Percentiles rank a stretch among this genome's conserved stretches.
Evolutionary conservation across 2,888 invertebrate species (phyloP).

Genomic region (Perithous albicinctus): DNA sequence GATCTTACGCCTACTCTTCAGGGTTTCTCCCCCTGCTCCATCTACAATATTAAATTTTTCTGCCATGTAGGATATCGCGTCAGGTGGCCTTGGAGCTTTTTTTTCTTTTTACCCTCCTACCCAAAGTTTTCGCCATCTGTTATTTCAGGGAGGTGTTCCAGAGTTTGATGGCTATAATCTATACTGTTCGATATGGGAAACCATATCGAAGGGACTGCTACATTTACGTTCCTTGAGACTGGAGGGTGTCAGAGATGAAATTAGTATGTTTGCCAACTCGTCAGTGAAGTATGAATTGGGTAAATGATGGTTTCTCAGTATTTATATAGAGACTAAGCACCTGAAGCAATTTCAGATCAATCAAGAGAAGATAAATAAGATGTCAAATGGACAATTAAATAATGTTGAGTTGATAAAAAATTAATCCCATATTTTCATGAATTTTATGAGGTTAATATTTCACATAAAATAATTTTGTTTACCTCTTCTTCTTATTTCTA

Average conservation of each 20-base stretch:
- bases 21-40: background rate
- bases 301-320: background rate
- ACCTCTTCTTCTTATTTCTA: no score
- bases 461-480: no score
- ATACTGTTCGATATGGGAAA: background rate
- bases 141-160: background rate
- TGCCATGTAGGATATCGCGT: background rate
- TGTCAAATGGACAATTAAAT: no score
- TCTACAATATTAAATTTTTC: background rate
- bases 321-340: background rate
- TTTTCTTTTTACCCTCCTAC: background rate
- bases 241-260: conserved; percentile 20
- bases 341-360: background rate
- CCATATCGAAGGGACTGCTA: background rate
- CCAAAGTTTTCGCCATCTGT: conserved; percentile 12
- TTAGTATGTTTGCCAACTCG: conserved; percentile 51
- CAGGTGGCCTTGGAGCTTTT: background rate
- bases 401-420: no score
- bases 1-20: background rate
- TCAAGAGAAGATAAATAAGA: background rate
- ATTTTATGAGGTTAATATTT: no score
- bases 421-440: no score
- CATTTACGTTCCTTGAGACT: conserved; percentile 5
- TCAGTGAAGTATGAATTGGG: conserved; percentile 11
- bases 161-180: conserved; percentile 1